phyloP scores from a whole-genome alignment of 2,888 invertebrate species.

The Melanargia galathea region DNA sequence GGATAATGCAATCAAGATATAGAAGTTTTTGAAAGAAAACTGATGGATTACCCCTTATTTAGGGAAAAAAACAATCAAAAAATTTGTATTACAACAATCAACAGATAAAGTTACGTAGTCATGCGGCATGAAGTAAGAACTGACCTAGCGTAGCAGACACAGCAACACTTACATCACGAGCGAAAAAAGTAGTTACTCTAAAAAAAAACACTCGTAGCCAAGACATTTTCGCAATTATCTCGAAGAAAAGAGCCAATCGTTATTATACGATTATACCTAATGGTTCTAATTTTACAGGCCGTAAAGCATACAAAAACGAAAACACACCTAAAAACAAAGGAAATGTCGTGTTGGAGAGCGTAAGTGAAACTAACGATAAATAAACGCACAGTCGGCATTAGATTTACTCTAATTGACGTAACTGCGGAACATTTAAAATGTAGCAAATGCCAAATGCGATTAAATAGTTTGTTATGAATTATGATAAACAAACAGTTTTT shows the following conservation, averaged over 20 bases:
- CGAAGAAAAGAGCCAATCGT: background rate
- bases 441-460: background rate
- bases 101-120: background rate
- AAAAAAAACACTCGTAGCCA: slow-evolving; percentile 1
- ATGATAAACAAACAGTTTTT: background rate
- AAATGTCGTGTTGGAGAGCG: slow-evolving; percentile 12
- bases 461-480: background rate
- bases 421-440: background rate
- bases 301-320: slow-evolving; percentile 9
- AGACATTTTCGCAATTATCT: slow-evolving; percentile 2
- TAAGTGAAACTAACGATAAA: slow-evolving; percentile 19
- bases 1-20: too few species aligned
- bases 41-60: too few species aligned
- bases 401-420: slow-evolving; percentile 21
- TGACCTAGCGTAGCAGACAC: slow-evolving; percentile 2
- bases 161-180: background rate
- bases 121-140: background rate
- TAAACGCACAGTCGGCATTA: slow-evolving; percentile 16
- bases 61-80: background rate
- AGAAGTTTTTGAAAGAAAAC: too few species aligned
- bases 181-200: background rate
- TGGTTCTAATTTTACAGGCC: slow-evolving; percentile 9
- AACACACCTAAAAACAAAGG: slow-evolving; percentile 11
- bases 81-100: background rate
- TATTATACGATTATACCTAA: background rate